Percentiles rank a stretch among this genome's conserved stretches.
Conservation (phyloP, 2,797 vertebrate species). For the Pachyuromys duprasi region DNA sequence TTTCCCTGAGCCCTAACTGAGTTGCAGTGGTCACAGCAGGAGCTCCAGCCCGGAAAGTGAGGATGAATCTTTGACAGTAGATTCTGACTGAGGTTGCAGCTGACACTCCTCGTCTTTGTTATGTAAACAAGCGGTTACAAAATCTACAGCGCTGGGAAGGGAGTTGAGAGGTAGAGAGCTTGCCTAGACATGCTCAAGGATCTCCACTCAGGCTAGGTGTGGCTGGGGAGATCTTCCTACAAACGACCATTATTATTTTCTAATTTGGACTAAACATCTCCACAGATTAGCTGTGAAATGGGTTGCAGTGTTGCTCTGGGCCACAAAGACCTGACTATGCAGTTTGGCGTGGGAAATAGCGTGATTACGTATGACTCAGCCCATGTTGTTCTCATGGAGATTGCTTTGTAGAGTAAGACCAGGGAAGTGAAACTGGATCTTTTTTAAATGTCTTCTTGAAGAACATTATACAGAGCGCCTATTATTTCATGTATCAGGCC, state of each 20-base stretch:
- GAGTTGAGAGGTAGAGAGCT: neutral
- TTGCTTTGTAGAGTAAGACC: constrained; percentile 24
- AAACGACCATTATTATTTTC: constrained; percentile 7
- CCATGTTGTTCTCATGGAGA: neutral
- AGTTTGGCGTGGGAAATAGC: neutral
- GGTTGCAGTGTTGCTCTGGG: neutral
- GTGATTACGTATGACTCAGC: constrained; percentile 30
- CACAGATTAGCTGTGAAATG: constrained; percentile 1
- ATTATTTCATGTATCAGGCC: neutral
- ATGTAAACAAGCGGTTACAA: constrained; percentile 19
- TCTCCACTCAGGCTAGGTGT: neutral
- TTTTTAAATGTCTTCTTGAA: constrained; percentile 40
- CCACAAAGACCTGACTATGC: neutral
- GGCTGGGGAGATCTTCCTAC: neutral
- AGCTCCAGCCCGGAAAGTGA: constrained; percentile 20
- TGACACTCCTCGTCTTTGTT: constrained; percentile 40
- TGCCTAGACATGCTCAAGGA: neutral
- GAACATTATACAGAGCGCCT: neutral
- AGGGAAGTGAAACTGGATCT: neutral
- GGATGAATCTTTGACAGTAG: constrained; percentile 45
- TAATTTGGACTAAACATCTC: constrained; percentile 20
- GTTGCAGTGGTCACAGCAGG: neutral
- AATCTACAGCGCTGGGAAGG: neutral
- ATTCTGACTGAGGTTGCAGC: constrained; percentile 23
- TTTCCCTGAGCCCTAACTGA: constrained; percentile 39